A percentile compares a stretch with the other conserved stretches of the same genome.
These are phyloP conservation scores for Nebria salina DNA, from an alignment of 2,888 invertebrate genomes.

Conservation along the genomic window DNA sequence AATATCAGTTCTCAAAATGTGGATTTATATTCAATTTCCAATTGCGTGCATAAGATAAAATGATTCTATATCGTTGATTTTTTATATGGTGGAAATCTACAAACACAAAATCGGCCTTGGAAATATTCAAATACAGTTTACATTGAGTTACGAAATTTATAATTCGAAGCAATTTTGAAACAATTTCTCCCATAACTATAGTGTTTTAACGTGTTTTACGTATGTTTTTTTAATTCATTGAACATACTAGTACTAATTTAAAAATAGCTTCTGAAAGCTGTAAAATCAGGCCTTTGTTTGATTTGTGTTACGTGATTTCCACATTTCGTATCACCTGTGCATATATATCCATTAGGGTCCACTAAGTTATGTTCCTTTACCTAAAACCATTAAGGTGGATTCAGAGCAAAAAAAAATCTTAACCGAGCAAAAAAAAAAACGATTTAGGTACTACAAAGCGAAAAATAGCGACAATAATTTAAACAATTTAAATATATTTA, in stretches of 20 bases:
- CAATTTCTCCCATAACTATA: no score
- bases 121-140: not conserved
- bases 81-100: not conserved
- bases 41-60: slow-evolving; percentile 7
- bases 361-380: not conserved
- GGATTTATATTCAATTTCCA: not conserved
- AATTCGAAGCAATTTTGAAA: no score
- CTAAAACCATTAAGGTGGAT: not conserved
- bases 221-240: no score
- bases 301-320: not conserved
- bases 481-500: not conserved
- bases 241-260: no score
- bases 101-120: not conserved
- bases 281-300: no score
- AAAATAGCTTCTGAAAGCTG: no score
- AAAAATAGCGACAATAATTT: not conserved
- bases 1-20: no score
- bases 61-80: not conserved
- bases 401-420: not conserved
- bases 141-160: not conserved
- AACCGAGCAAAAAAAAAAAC: not conserved
- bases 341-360: not conserved
- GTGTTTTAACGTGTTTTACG: no score
- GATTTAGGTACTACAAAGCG: not conserved
- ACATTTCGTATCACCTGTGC: not conserved